Evolutionary conservation across 2,888 invertebrate species (phyloP).

Genomic region (Lordiphosa andalusiaca): DNA sequence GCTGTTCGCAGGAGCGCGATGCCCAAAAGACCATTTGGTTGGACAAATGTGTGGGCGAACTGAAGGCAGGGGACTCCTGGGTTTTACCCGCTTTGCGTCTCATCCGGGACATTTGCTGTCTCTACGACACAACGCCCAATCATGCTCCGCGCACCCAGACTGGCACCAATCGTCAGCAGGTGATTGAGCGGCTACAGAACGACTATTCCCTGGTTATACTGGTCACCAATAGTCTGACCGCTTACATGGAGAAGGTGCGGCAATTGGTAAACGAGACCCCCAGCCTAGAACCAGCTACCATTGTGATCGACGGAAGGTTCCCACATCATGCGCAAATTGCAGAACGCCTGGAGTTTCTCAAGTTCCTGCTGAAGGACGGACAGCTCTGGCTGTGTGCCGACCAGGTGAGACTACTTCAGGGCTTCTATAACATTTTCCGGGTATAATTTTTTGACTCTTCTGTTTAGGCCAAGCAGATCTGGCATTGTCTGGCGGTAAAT

Average conservation of each 20-base stretch:
- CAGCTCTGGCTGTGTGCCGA: slow-evolving; percentile 98
- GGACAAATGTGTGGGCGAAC: slow-evolving; percentile 96
- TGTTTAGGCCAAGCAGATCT: slow-evolving; percentile 91
- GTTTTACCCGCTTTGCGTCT: slow-evolving; percentile 96
- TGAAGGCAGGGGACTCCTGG: slow-evolving; percentile 93
- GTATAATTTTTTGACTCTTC: slow-evolving; percentile 1
- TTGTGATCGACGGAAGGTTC: slow-evolving; percentile 91
- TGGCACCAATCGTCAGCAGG: slow-evolving; percentile 84
- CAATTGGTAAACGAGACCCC: slow-evolving; percentile 81
- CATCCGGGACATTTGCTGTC: slow-evolving; percentile 96
- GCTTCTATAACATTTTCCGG: neutral
- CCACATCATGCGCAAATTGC: slow-evolving; percentile 95
- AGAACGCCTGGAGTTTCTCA: slow-evolving; percentile 94
- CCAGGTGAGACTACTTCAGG: slow-evolving; percentile 81
- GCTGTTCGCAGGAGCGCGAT: slow-evolving; percentile 97
- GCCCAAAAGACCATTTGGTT: slow-evolving; percentile 97
- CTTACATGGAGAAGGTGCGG: slow-evolving; percentile 93
- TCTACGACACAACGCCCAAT: slow-evolving; percentile 88
- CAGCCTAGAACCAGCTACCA: slow-evolving; percentile 86
- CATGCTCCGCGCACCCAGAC: slow-evolving; percentile 79
- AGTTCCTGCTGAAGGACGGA: slow-evolving; percentile 96
- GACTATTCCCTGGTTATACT: slow-evolving; percentile 96
- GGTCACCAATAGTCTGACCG: slow-evolving; percentile 94
- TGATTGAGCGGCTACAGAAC: slow-evolving; percentile 94
- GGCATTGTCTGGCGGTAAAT: slow-evolving; percentile 96